A percentile compares a stretch with the other conserved stretches of the same genome.
These are phyloP conservation scores for Archips xylosteana DNA, from an alignment of 2,888 invertebrate genomes.

Conservation along the genomic window DNA sequence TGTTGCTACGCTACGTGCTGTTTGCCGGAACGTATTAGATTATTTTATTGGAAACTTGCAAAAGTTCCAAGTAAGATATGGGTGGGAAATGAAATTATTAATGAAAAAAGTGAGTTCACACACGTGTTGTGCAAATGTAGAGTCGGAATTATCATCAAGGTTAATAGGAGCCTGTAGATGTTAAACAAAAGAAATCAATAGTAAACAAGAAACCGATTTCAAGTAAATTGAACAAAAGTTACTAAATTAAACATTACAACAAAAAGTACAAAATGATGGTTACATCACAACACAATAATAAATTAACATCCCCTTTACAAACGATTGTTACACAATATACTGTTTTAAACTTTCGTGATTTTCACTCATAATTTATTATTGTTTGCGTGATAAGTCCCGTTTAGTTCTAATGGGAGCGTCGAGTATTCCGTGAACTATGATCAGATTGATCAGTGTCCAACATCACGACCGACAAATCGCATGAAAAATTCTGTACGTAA, in stretches of 20 bases:
- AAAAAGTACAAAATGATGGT: background rate
- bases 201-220: too few species aligned
- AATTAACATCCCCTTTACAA: background rate
- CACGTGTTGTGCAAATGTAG: background rate
- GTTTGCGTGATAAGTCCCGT: too few species aligned
- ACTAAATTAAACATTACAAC: background rate
- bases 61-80: background rate
- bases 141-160: background rate
- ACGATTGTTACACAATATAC: background rate
- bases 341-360: background rate
- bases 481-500: too few species aligned
- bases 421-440: too few species aligned
- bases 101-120: background rate
- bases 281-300: background rate
- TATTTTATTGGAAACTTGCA: background rate
- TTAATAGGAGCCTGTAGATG: too few species aligned
- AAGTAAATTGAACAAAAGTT: too few species aligned
- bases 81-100: background rate
- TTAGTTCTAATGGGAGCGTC: too few species aligned
- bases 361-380: background rate
- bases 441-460: too few species aligned
- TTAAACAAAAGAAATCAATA: too few species aligned
- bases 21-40: slow-evolving; percentile 38
- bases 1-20: slow-evolving; percentile 57
- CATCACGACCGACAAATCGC: too few species aligned